Conservation (phyloP, 2,797 vertebrate genomes). For the Rhynchotus rufescens region DNA sequence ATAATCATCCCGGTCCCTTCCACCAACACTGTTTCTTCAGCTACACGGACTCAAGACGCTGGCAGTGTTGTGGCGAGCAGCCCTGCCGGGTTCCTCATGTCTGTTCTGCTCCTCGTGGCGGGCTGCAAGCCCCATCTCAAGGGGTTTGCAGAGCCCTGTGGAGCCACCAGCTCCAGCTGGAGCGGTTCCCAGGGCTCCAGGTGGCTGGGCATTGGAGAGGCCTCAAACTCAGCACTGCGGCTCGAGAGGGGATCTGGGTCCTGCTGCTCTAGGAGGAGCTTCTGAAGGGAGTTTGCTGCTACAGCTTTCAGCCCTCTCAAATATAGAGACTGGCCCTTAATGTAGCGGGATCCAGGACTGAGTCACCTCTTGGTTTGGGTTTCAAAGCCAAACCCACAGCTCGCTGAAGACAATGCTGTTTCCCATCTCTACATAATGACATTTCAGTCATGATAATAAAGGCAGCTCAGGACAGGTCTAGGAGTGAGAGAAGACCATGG, state of each 20-base stretch:
- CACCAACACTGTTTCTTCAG: neutral
- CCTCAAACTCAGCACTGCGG: too few relatives aligned
- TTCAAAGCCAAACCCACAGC: neutral
- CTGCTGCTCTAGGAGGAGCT: neutral
- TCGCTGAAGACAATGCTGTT: neutral
- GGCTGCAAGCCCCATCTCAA: neutral
- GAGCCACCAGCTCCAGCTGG: neutral
- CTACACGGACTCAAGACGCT: neutral
- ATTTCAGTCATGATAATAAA: neutral
- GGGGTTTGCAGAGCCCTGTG: neutral
- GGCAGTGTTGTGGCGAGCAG: neutral
- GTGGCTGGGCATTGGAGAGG: too few relatives aligned
- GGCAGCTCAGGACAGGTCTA: neutral
- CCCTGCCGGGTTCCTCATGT: neutral
- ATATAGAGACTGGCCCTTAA: neutral
- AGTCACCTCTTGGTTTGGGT: too few relatives aligned
- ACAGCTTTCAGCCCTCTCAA: neutral
- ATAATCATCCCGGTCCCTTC: neutral
- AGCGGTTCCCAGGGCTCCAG: neutral
- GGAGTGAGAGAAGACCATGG: neutral
- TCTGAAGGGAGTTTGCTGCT: neutral
- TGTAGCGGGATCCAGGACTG: neutral
- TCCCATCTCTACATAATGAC: neutral
- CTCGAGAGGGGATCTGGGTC: neutral
- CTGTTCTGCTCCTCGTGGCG: neutral